Evolutionary conservation across 1,140 invertebrate species (phyloP), one percentile per base, ranked within the genome.

Genomic region (Plutomurus gul): DNA sequence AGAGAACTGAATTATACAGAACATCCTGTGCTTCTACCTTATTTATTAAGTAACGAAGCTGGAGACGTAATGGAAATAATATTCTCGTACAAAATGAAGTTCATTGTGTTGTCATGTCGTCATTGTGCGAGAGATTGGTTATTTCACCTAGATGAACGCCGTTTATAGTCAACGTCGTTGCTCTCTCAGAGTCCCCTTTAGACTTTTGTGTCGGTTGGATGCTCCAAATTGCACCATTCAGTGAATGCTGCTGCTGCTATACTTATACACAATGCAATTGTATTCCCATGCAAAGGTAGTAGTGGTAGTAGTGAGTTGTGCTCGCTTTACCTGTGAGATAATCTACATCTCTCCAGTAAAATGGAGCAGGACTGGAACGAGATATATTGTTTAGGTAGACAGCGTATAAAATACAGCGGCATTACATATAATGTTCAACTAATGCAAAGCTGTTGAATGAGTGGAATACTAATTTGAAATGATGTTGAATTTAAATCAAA

Each of bases 401-500:
- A n/a, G n/a, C n/a, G n/a, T n/a, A n/a, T n/a, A 65, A 65, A 65
- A 27, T 27, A 43, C 11, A 43, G 39, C 39, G 18, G 30, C 56
- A 65, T 65, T 33, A 33, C 27, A 33, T 65, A 33, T 65, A 65
- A 65, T 65, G 56, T 65, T n/a, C 56, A 65, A 33, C 56, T 65
- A 65, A 65, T 65, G 56, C 27, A 65, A 65, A 65, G 56, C 27
- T 65, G 56, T 33, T 65, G 56, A 65, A 65, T 65, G 56, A 65
- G 13, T 36, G 27, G 56, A 65, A 65, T 65, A 65, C 56, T 65
- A 65, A 65, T 65, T 65, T 65, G 16, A 30, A 65, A 65, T 13
- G 56, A 65, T 65, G 56, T 65, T 33, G 27, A 65, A 65, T 65
- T 65, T 65, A 65, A 65, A 33, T 65, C 56, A 65, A 65, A 65